phyloP scores from a whole-genome alignment of 1,140 invertebrate species.

The Eulimnadia texana region DNA sequence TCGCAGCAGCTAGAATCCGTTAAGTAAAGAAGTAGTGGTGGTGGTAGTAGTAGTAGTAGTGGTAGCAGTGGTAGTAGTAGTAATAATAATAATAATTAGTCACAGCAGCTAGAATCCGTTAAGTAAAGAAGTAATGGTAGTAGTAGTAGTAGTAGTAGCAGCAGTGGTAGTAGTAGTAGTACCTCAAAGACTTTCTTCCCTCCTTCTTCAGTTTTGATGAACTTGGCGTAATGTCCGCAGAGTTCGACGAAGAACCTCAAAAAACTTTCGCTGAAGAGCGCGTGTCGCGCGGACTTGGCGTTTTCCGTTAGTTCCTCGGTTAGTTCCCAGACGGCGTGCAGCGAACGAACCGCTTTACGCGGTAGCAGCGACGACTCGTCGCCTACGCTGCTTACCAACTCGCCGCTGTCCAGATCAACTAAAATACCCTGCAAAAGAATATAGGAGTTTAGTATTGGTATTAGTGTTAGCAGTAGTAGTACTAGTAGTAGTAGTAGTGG shows the following conservation, averaged over 20 bases:
- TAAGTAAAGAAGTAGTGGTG: too few species aligned
- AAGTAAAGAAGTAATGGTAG: too few species aligned
- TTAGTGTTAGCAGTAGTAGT: too few species aligned
- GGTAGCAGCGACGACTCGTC: slow-evolving; percentile 49
- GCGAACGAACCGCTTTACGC: slow-evolving; percentile 38
- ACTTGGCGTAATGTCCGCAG: slow-evolving; percentile 42
- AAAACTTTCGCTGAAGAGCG: slow-evolving; percentile 49
- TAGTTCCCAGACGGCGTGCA: slow-evolving; percentile 44
- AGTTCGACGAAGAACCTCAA: slow-evolving; percentile 47
- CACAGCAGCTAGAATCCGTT: too few species aligned
- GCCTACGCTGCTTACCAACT: slow-evolving; percentile 37
- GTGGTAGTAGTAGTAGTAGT: too few species aligned
- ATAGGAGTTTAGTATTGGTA: neutral
- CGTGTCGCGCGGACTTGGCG: slow-evolving; percentile 35
- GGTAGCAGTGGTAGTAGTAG: too few species aligned
- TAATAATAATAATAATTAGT: too few species aligned
- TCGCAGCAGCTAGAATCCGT: too few species aligned
- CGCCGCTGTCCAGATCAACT: slow-evolving; percentile 44
- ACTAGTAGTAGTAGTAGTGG: too few species aligned
- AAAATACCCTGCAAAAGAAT: slow-evolving; percentile 38
- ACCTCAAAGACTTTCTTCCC: slow-evolving; percentile 39
- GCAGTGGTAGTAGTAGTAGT: too few species aligned
- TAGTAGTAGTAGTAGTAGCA: too few species aligned
- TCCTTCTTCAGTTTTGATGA: slow-evolving; percentile 34
- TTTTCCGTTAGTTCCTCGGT: slow-evolving; percentile 31